Evolutionary conservation across 2,113 vertebrate species (phyloP), one percentile per base, ranked within the genome.

Genomic region (Festucalex cinctus): DNA sequence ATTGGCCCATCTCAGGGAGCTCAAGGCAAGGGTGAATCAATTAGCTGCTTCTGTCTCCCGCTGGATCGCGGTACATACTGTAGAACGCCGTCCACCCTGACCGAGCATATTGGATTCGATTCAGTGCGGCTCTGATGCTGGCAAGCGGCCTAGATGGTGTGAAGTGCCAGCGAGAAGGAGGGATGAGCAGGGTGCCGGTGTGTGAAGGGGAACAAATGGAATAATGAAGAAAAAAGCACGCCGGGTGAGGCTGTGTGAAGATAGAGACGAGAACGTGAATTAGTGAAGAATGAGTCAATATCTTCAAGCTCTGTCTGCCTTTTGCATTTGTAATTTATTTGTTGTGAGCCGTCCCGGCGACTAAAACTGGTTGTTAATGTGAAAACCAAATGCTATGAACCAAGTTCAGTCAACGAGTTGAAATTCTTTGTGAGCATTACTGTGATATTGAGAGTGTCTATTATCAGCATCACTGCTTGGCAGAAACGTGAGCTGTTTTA

Each of bases 81-180:
- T 74, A 63, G 62, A 78, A 65, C 32, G 69, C 69, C 20, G 22
- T 20, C 57, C 62, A 51, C 63, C 61, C 75, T 81, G 83, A 79
- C 74, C 76, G 66, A 82, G 73, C 75, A 81, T 79, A 79, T 77
- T 83, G 85, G 67, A 81, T 81, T 84, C 63, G 77, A 74, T 79
- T 74, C 77, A 76, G 78, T 64, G 66, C 43, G 28, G 63, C 28
- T 66, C 59, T 71, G 71, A 74, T 74, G 71, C 64, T 85, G 81
- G 81, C 76, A 74, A 63, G 66, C 48, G 66, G 80, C 81, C 78
- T 66, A 64, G 68, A 43, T 60, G 66, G 66, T 58, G 64, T 36
- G 65, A 67, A 65, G 76, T 66, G 68, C 70, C 67, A 66, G 75
- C 61, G 35, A 53, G 54, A 19, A 41, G 49, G n/a, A 51, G 22